Evolutionary conservation across 2,888 invertebrate genomes (phyloP).

Genomic region (Ernsta delagoae): DNA sequence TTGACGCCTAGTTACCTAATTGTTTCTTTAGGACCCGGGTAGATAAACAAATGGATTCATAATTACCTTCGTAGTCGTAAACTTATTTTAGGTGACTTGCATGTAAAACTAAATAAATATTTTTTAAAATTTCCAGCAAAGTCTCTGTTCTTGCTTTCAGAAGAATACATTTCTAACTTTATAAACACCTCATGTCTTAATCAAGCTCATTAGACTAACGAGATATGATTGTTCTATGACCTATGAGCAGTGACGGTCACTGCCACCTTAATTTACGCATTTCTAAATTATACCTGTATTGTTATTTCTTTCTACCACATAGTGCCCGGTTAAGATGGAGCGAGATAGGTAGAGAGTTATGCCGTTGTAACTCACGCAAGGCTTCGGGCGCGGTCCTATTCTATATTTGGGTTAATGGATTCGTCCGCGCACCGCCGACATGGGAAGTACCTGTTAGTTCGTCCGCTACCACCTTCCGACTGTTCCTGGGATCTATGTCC

Average conservation of each 20-base stretch:
- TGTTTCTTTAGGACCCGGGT: slow-evolving; percentile 14
- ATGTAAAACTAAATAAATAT: not conserved
- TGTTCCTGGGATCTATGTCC: slow-evolving; percentile 22
- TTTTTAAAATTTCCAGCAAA: not conserved
- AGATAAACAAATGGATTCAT: slow-evolving; percentile 7
- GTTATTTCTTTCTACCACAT: slow-evolving; percentile 31
- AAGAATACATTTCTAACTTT: not conserved
- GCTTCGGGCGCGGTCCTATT: slow-evolving; percentile 79
- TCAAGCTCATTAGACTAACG: slow-evolving; percentile 19
- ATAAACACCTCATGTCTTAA: slow-evolving; percentile 7
- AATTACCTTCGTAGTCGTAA: not conserved
- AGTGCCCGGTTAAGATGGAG: slow-evolving; percentile 39
- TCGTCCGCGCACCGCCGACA: slow-evolving; percentile 77
- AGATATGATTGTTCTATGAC: slow-evolving; percentile 16
- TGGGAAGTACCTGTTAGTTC: slow-evolving; percentile 81
- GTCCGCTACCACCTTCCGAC: slow-evolving; percentile 58
- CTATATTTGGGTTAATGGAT: slow-evolving; percentile 85
- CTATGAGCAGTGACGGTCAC: slow-evolving; percentile 28
- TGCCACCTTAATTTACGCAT: slow-evolving; percentile 39
- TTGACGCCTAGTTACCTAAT: slow-evolving; percentile 7
- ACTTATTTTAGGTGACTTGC: not conserved
- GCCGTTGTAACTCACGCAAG: slow-evolving; percentile 61
- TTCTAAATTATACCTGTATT: not conserved
- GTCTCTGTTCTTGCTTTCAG: not conserved
- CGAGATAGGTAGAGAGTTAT: slow-evolving; percentile 46